Conservation (phyloP, 2,888 invertebrate species). For the Caenorhabditis panamensis region DNA sequence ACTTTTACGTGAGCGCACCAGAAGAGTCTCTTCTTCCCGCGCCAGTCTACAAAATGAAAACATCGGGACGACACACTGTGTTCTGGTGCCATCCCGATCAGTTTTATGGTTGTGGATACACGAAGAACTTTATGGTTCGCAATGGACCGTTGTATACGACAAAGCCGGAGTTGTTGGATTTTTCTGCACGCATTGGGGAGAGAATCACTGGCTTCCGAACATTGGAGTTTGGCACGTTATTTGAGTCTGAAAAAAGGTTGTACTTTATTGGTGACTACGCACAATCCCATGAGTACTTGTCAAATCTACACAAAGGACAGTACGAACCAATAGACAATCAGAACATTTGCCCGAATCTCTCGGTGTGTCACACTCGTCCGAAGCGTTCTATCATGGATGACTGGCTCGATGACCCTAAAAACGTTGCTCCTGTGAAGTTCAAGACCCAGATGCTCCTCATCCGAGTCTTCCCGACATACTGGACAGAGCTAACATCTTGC, state of each 20-base stretch:
- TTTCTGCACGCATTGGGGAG: too few species aligned
- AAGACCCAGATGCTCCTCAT: background rate
- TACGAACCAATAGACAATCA: background rate
- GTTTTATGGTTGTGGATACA: slow-evolving; percentile 18
- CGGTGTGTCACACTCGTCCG: background rate
- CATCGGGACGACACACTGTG: slow-evolving; percentile 8
- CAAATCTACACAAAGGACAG: background rate
- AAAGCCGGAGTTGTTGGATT: background rate
- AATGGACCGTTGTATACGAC: background rate
- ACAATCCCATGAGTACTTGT: background rate
- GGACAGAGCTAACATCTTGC: slow-evolving; percentile 22
- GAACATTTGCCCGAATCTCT: background rate
- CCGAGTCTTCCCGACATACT: slow-evolving; percentile 8
- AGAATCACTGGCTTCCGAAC: background rate
- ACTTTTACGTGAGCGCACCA: background rate
- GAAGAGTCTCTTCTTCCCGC: slow-evolving; percentile 1
- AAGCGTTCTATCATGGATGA: background rate
- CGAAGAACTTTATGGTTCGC: slow-evolving; percentile 11
- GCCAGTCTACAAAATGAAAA: slow-evolving; percentile 15
- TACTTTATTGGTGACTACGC: slow-evolving; percentile 28
- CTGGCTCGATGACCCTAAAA: slow-evolving; percentile 3
- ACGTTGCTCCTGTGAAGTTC: background rate
- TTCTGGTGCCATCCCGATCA: slow-evolving; percentile 21
- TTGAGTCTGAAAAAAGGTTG: background rate
- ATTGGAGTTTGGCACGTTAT: slow-evolving; percentile 17